Conservation (phyloP, 1,140 invertebrate genomes). For the Cydia amplana region DNA sequence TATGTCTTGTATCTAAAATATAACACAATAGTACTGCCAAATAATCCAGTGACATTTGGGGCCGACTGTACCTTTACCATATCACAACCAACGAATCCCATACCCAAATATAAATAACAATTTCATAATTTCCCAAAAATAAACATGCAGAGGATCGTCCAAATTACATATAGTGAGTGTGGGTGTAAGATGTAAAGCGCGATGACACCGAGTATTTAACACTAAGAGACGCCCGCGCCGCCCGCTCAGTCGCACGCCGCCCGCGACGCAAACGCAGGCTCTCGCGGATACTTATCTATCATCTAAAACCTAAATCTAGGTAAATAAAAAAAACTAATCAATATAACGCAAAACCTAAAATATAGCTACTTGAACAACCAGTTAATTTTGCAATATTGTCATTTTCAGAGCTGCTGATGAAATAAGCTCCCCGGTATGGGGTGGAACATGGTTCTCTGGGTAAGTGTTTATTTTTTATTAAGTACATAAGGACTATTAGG, state of each 20-base stretch:
- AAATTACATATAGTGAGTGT: slow-evolving; percentile 51
- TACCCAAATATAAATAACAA: neutral
- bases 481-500: neutral
- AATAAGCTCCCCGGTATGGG: slow-evolving; percentile 62
- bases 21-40: no score
- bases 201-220: slow-evolving; percentile 73
- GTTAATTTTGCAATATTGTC: slow-evolving; percentile 20
- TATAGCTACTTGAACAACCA: neutral
- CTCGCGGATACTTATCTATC: slow-evolving; percentile 34
- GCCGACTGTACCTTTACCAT: neutral
- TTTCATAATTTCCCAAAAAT: slow-evolving; percentile 1
- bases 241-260: slow-evolving; percentile 64
- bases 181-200: slow-evolving; percentile 63
- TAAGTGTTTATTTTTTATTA: slow-evolving; percentile 51
- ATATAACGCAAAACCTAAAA: neutral
- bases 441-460: slow-evolving; percentile 55
- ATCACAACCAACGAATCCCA: neutral
- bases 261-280: slow-evolving; percentile 55
- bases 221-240: slow-evolving; percentile 58
- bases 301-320: slow-evolving; percentile 32
- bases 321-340: slow-evolving; percentile 5
- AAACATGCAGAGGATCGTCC: slow-evolving; percentile 41
- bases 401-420: slow-evolving; percentile 34
- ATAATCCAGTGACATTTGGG: neutral
- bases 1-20: no score